A percentile compares a stretch with the other conserved stretches of the same genome.
Conservation (phyloP, 2,113 vertebrate genomes). For the Acanthochromis polyacanthus region DNA sequence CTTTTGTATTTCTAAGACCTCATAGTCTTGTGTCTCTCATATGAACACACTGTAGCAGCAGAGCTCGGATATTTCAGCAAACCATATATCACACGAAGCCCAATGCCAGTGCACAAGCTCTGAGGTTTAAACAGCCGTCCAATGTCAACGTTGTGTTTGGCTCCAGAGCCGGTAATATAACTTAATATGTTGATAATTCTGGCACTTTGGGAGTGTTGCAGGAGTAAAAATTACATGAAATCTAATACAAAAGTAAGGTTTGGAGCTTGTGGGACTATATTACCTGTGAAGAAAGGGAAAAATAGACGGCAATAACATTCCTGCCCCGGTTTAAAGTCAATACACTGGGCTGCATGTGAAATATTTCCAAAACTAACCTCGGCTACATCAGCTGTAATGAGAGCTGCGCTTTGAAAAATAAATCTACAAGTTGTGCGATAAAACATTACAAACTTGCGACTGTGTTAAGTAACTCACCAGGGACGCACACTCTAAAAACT, state of each 20-base stretch:
- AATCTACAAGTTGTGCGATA: too few relatives aligned
- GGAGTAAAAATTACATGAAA: slow-evolving; percentile 23
- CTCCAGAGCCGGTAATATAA: slow-evolving; percentile 20
- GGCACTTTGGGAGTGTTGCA: slow-evolving; percentile 17
- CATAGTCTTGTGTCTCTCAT: background rate
- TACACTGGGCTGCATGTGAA: background rate
- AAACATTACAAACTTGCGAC: too few relatives aligned
- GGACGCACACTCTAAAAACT: too few relatives aligned
- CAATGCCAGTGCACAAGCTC: slow-evolving; percentile 16
- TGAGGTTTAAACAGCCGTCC: slow-evolving; percentile 30
- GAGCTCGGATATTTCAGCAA: slow-evolving; percentile 4
- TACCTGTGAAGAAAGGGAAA: slow-evolving; percentile 24
- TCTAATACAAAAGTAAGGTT: slow-evolving; percentile 16
- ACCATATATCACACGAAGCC: slow-evolving; percentile 12
- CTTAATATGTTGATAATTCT: slow-evolving; percentile 63
- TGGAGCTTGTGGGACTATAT: background rate
- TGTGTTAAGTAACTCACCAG: too few relatives aligned
- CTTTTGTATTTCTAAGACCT: too few relatives aligned
- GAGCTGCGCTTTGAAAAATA: background rate
- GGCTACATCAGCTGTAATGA: slow-evolving; percentile 7
- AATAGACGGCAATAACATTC: slow-evolving; percentile 13
- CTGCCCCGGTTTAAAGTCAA: slow-evolving; percentile 5
- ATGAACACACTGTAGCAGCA: slow-evolving; percentile 20
- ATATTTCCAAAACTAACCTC: slow-evolving; percentile 32
- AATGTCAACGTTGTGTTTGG: slow-evolving; percentile 69